Evolutionary conservation across 2,888 invertebrate species (phyloP).

Genomic region (Nasonovia ribisnigri): DNA sequence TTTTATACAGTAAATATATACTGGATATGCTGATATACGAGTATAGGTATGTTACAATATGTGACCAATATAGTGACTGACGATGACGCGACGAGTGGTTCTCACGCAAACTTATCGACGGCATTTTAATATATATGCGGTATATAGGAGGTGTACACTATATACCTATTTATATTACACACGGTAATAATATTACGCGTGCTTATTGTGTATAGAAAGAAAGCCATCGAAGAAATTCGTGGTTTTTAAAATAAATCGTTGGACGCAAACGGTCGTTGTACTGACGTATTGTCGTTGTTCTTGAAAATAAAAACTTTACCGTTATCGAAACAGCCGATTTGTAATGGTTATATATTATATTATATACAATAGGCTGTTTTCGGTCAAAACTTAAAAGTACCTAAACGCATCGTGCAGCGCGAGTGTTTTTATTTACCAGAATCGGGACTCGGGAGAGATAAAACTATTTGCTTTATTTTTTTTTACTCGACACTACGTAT

Average conservation of each 20-base stretch:
- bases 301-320: not conserved
- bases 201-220: not conserved
- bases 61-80: not conserved
- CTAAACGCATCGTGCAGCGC: not conserved
- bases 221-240: not conserved
- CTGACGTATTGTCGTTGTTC: not conserved
- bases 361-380: not conserved
- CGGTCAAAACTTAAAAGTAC: not conserved
- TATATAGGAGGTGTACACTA: too few relatives aligned
- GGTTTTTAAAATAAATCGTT: not conserved
- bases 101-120: not conserved
- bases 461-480: not conserved
- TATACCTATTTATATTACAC: too few relatives aligned
- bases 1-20: not conserved
- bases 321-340: not conserved
- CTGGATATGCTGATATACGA: not conserved
- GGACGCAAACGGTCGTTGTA: not conserved
- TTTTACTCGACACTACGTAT: not conserved
- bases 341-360: not conserved
- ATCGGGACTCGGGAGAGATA: not conserved
- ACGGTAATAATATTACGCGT: too few relatives aligned
- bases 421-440: slow-evolving; percentile 16
- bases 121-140: too few relatives aligned
- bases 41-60: not conserved
- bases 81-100: not conserved